Conservation (phyloP, 2,113 vertebrate genomes). For the Labeo rohita region DNA sequence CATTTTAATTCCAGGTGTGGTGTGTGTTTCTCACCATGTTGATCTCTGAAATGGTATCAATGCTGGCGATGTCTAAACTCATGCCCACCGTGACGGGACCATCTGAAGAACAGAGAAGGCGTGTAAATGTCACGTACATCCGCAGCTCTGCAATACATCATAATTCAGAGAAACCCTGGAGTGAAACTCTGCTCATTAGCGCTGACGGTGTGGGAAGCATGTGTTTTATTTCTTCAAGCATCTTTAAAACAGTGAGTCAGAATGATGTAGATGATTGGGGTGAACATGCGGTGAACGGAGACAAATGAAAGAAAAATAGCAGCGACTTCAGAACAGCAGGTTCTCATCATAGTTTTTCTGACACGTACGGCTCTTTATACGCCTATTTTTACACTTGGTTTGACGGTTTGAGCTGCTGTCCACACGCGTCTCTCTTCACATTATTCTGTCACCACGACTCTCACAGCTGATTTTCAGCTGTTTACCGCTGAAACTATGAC, state of each 20-base stretch:
- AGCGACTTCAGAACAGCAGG: not conserved
- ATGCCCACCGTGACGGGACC: conserved; percentile 88
- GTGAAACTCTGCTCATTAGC: not conserved
- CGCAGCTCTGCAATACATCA: not conserved
- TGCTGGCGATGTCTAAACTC: conserved; percentile 92
- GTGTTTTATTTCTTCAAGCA: not conserved
- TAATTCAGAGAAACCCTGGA: not conserved
- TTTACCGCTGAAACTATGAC: not conserved
- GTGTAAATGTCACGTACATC: not conserved
- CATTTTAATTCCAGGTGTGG: not conserved
- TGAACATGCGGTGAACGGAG: not conserved
- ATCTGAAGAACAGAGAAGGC: conserved; percentile 67
- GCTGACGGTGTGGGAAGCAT: not conserved
- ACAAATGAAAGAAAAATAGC: not conserved
- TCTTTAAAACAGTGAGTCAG: not conserved
- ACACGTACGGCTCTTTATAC: not conserved
- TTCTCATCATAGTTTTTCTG: not conserved
- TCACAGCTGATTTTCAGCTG: not conserved
- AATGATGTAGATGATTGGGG: not conserved
- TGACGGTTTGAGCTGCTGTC: not conserved
- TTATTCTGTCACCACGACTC: too few species aligned
- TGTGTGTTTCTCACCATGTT: conserved; percentile 82
- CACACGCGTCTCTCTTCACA: too few species aligned
- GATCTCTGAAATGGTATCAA: conserved; percentile 93
- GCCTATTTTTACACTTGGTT: not conserved